Base-by-base conservation (phyloP, 2,113 vertebrate genomes). In the Corydoras maculifer region DNA sequence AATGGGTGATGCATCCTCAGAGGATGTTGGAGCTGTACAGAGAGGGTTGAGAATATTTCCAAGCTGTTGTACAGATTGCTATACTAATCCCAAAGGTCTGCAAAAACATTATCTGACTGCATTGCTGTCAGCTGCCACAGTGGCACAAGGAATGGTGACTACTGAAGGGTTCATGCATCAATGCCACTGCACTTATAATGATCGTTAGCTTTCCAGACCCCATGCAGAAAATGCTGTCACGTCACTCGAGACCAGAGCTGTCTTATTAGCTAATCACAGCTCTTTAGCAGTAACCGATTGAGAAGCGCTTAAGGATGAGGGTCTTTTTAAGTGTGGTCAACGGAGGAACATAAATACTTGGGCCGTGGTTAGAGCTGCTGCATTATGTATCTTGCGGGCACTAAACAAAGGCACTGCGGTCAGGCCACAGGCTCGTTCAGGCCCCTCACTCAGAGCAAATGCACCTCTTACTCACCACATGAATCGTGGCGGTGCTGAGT, bases 391-490 rank as follows among this genome's bases (percentile, higher is more conserved):
- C 73, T 78, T 78, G 77, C 50, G 74, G 73, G 77, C 75, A 75
- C 69, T 73, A 75, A 78, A 78, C 69, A 73, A 59, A 78, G 64
- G 68, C 31, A 54, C 65, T 78, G 77, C 18, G 79, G 79, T 81
- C 71, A 78, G 51, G 65, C 74, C 79, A 43, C 74, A 69, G 62
- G 61, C 63, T 54, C 59, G 71, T 69, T 65, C 58, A 25, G 70
- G 70, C 65, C 77, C 76, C 71, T 73, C 70, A 74, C 70, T 87
- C 86, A 80, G 82, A 78, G 67, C 57, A 82, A 81, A 79, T 61
- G 76, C 82, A 85, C 87, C 86, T 87, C 77, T 70, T 64, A 82
- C 86, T 87, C 82, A 87, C 85, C 88, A 30, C 87, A 80, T 64
- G 58, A 65, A 73, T 60, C 65, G 60, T 58, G 62, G 50, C 65